phyloP scores from a whole-genome alignment of 2,888 invertebrate species.

The Xestia sexstrigata region DNA sequence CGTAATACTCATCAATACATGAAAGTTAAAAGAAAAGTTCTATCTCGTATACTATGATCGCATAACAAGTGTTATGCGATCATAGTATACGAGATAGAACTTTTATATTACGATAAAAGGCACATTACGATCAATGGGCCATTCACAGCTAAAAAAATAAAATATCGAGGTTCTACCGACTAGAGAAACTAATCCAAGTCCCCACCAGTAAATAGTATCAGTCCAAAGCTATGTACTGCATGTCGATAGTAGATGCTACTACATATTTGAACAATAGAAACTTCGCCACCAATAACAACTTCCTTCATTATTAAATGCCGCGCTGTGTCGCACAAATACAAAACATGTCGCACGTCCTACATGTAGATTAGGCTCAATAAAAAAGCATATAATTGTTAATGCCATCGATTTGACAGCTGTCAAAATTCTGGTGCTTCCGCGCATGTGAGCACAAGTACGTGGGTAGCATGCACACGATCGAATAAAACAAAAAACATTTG shows the following conservation, averaged over 20 bases:
- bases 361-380: slow-evolving; percentile 32
- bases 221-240: not conserved
- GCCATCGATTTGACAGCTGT: slow-evolving; percentile 37
- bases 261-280: slow-evolving; percentile 21
- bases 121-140: not conserved
- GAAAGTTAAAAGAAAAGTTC: too few relatives aligned
- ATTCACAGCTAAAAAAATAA: not conserved
- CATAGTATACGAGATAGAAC: not conserved
- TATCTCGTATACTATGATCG: too few relatives aligned
- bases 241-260: not conserved
- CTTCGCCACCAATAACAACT: not conserved
- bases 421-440: slow-evolving; percentile 29
- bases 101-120: not conserved
- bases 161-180: not conserved
- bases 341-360: slow-evolving; percentile 14
- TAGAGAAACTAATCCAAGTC: not conserved
- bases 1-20: not conserved
- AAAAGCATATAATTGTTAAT: slow-evolving; percentile 23
- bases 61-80: not conserved
- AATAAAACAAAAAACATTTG: slow-evolving; percentile 73
- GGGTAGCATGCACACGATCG: slow-evolving; percentile 28
- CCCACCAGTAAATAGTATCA: not conserved
- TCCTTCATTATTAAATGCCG: slow-evolving; percentile 3
- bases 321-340: slow-evolving; percentile 13
- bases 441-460: slow-evolving; percentile 24